Evolutionary conservation across 2,113 vertebrate genomes (phyloP).

Genomic region (Rhinogobius similis): DNA sequence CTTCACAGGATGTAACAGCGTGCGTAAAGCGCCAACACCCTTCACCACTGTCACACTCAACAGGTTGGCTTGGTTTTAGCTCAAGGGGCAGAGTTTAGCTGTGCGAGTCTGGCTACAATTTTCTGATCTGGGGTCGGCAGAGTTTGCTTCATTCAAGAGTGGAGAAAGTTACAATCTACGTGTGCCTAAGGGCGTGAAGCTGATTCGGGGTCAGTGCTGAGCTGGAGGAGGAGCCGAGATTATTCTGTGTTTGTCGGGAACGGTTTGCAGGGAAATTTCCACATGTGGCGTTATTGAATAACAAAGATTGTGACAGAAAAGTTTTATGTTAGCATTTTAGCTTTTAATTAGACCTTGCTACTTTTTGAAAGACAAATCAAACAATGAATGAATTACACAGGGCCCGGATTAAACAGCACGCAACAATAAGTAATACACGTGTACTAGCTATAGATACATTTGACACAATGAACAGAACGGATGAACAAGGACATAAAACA

Average conservation of each 20-base stretch:
- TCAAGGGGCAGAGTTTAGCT: constrained; percentile 45
- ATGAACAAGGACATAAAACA: too few species aligned
- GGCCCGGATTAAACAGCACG: too few species aligned
- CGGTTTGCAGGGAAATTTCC: constrained; percentile 26
- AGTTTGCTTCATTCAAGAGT: neutral
- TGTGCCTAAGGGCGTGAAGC: neutral
- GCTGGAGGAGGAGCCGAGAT: constrained; percentile 20
- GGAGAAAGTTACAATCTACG: neutral
- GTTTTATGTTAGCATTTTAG: neutral
- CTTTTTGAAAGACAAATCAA: neutral
- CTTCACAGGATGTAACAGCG: constrained; percentile 1
- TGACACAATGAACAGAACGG: neutral
- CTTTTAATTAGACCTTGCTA: neutral
- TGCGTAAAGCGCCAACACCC: constrained; percentile 67
- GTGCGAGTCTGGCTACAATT: neutral
- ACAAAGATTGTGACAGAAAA: neutral
- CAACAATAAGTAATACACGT: neutral
- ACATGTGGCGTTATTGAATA: neutral
- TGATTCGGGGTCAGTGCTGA: neutral
- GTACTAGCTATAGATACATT: neutral
- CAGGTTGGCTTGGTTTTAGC: constrained; percentile 69
- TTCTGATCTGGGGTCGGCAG: constrained; percentile 56
- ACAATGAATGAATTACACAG: neutral
- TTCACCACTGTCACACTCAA: constrained; percentile 56
- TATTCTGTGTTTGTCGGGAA: constrained; percentile 34